Evolutionary conservation across 2,797 vertebrate genomes (phyloP).

Genomic region (Xenopus petersii): DNA sequence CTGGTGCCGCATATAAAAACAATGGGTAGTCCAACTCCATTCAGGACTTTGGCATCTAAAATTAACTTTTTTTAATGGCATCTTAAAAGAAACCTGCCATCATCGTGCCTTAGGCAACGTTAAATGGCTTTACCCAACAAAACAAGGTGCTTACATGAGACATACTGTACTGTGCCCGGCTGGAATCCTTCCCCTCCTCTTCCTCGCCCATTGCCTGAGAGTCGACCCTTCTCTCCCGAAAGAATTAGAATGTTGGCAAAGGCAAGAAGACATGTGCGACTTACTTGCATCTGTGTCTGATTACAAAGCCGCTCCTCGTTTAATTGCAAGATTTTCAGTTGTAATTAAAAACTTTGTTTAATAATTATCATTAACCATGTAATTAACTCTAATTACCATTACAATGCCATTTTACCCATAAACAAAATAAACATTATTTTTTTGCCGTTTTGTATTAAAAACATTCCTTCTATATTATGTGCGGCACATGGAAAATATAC

Average conservation of each 20-base stretch:
- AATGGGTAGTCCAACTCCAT: slow-evolving; percentile 65
- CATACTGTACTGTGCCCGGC: slow-evolving; percentile 15
- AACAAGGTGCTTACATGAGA: slow-evolving; percentile 12
- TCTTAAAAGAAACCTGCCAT: slow-evolving; percentile 57
- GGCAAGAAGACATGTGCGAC: slow-evolving; percentile 41
- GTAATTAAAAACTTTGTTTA: slow-evolving; percentile 50
- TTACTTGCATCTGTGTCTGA: slow-evolving; percentile 47
- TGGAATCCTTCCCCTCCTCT: slow-evolving; percentile 1
- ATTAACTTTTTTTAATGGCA: slow-evolving; percentile 56
- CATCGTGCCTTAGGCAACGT: slow-evolving; percentile 33
- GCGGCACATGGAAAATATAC: too few relatives aligned
- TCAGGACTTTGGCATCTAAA: slow-evolving; percentile 70
- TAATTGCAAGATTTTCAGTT: slow-evolving; percentile 49
- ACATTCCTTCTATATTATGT: too few relatives aligned
- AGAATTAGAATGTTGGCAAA: slow-evolving; percentile 30
- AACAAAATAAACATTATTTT: slow-evolving; percentile 44
- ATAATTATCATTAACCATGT: slow-evolving; percentile 47
- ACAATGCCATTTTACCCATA: slow-evolving; percentile 39
- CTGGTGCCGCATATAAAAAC: slow-evolving; percentile 69
- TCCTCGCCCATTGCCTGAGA: slow-evolving; percentile 28
- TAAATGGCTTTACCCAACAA: slow-evolving; percentile 22
- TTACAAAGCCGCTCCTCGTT: slow-evolving; percentile 45
- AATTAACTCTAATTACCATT: slow-evolving; percentile 47
- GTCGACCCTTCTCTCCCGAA: slow-evolving; percentile 25
- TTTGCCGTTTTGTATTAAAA: not conserved